phyloP scores from a whole-genome alignment of 2,888 invertebrate species.

The Dryocosmus kuriphilus region DNA sequence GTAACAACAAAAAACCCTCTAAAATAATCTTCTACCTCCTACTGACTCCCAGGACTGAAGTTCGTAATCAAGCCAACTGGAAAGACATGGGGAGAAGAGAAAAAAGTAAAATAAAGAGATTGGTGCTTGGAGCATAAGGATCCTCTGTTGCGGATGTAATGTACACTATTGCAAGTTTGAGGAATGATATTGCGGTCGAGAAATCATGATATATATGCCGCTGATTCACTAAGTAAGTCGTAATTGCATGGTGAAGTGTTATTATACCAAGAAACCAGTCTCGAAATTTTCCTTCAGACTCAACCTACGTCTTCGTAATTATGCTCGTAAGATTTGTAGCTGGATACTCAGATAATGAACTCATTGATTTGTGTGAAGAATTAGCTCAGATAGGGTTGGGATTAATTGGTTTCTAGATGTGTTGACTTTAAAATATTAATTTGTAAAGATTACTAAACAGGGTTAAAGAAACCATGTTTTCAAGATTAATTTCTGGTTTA shows the following conservation, averaged over 20 bases:
- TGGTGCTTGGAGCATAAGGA: conserved; percentile 32
- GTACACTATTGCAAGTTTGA: conserved; percentile 14
- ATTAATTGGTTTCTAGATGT: no score
- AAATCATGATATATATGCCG: neutral
- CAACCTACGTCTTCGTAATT: neutral
- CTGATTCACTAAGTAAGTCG: neutral
- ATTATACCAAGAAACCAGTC: neutral
- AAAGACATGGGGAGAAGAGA: conserved; percentile 27
- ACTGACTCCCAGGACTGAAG: neutral
- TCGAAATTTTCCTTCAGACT: neutral
- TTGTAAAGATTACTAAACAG: no score
- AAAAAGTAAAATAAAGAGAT: conserved; percentile 51
- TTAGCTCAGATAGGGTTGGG: neutral
- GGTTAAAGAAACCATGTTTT: no score
- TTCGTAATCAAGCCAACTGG: conserved; percentile 26
- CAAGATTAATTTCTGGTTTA: no score
- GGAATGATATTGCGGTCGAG: conserved; percentile 6
- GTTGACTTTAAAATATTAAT: no score
- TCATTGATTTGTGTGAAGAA: neutral
- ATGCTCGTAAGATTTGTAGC: neutral
- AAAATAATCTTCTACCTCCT: conserved; percentile 42
- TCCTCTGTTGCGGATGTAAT: conserved; percentile 14
- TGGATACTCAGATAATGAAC: neutral
- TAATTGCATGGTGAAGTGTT: neutral
- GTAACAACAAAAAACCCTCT: conserved; percentile 47